phyloP scores from a whole-genome alignment of 2,888 invertebrate genomes.

The Andrena chrysosceles region DNA sequence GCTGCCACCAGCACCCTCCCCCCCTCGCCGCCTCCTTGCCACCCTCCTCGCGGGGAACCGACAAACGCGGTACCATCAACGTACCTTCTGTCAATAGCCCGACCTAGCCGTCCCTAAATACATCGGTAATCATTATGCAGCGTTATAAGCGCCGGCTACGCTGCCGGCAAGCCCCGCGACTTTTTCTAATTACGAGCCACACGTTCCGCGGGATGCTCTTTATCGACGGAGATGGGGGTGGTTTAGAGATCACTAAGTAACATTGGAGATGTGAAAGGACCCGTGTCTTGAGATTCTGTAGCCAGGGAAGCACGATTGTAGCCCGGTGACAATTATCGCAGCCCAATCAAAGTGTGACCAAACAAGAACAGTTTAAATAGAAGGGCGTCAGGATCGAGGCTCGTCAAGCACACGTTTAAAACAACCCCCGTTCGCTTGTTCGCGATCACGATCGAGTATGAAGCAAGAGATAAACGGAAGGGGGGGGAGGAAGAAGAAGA shows the following conservation, averaged over 20 bases:
- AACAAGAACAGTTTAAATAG: conserved; percentile 67
- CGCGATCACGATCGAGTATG: conserved; percentile 24
- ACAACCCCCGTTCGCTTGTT: conserved; percentile 52
- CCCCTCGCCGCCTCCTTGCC: conserved; percentile 40
- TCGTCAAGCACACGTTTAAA: conserved; percentile 78
- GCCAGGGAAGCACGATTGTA: too few species aligned
- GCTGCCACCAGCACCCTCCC: conserved; percentile 24
- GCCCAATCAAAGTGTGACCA: too few species aligned
- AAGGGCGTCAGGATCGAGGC: conserved; percentile 68
- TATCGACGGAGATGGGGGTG: too few species aligned
- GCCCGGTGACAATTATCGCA: too few species aligned
- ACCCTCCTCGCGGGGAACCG: conserved; percentile 51
- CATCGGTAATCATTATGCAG: conserved; percentile 76
- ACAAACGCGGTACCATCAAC: conserved; percentile 62
- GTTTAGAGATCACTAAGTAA: too few species aligned
- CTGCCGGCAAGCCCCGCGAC: not conserved
- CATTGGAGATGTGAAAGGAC: too few species aligned
- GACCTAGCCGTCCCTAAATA: conserved; percentile 73
- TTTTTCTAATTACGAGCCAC: not conserved
- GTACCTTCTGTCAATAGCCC: conserved; percentile 59
- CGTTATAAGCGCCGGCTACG: conserved; percentile 65
- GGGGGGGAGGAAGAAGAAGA: not conserved
- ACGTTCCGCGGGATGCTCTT: too few species aligned
- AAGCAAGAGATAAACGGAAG: conserved; percentile 17
- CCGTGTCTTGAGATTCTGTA: too few species aligned